Evolutionary conservation across 2,113 vertebrate genomes (phyloP).

Genomic region (Corythaeola cristata): DNA sequence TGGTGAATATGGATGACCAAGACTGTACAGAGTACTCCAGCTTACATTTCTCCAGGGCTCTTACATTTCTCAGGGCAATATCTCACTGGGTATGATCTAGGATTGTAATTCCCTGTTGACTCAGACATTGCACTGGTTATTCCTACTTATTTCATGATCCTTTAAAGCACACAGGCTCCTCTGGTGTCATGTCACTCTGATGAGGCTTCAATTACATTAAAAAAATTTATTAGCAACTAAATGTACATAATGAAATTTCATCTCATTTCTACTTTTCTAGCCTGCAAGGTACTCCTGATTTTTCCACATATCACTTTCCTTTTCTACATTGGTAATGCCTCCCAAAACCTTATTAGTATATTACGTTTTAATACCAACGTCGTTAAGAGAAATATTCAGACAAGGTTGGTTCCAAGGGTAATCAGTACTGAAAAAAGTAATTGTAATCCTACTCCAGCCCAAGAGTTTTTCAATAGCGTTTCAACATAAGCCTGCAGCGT

Average conservation of each 20-base stretch:
- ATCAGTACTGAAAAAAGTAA: not conserved
- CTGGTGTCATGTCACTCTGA: not conserved
- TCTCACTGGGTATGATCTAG: not conserved
- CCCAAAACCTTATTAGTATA: not conserved
- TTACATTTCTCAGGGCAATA: not conserved
- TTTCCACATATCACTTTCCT: not conserved
- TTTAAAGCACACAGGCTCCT: not conserved
- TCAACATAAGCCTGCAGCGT: not conserved
- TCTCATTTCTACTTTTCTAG: not conserved
- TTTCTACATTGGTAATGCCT: not conserved
- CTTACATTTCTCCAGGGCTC: not conserved
- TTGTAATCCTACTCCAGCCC: not conserved
- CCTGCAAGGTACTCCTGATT: not conserved
- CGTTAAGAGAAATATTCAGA: not conserved
- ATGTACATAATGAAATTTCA: not conserved
- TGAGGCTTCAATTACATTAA: not conserved
- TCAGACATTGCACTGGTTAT: not conserved
- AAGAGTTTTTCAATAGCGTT: not conserved
- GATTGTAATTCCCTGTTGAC: not conserved
- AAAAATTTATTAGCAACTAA: not conserved
- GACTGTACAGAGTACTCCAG: not conserved
- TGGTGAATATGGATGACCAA: not conserved
- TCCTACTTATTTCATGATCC: not conserved
- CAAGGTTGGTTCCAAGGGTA: not conserved
- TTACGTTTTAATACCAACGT: not conserved